Percentiles rank a stretch among this genome's conserved stretches.
phyloP scores from a whole-genome alignment of 2,888 invertebrate genomes.

The Drosophila cognata region DNA sequence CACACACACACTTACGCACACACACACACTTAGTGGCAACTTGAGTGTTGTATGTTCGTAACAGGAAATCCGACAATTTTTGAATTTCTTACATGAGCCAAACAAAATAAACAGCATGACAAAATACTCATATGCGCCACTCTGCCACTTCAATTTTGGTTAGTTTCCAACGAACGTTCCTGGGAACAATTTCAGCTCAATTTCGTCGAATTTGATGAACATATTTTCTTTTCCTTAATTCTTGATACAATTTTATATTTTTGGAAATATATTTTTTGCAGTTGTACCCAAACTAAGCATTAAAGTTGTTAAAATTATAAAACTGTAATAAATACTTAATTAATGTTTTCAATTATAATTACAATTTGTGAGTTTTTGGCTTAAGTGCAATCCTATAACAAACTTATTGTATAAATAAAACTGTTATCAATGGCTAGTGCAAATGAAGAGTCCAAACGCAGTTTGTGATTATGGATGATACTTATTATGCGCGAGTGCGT shows the following conservation, averaged over 20 bases:
- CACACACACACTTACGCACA: background rate
- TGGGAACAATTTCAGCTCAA: slow-evolving; percentile 1
- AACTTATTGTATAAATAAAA: background rate
- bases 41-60: slow-evolving; percentile 38
- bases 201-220: background rate
- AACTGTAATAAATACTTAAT: background rate
- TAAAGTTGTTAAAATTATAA: background rate
- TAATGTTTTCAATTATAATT: too few relatives aligned
- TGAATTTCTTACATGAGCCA: slow-evolving; percentile 64
- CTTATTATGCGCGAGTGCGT: too few relatives aligned
- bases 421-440: too few relatives aligned
- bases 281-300: background rate
- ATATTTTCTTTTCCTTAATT: background rate
- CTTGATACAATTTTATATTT: background rate
- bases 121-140: slow-evolving; percentile 7
- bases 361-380: too few relatives aligned
- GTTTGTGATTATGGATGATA: too few relatives aligned
- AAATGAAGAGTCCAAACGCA: too few relatives aligned
- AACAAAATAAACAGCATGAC: slow-evolving; percentile 53
- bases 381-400: background rate
- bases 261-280: background rate
- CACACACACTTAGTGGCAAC: background rate
- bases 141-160: slow-evolving; percentile 8
- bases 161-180: slow-evolving; percentile 24
- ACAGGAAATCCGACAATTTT: slow-evolving; percentile 77